Evolutionary conservation across 2,888 invertebrate genomes (phyloP), one percentile per base, ranked within the genome.

Genomic region (Drosophila anomalata): DNA sequence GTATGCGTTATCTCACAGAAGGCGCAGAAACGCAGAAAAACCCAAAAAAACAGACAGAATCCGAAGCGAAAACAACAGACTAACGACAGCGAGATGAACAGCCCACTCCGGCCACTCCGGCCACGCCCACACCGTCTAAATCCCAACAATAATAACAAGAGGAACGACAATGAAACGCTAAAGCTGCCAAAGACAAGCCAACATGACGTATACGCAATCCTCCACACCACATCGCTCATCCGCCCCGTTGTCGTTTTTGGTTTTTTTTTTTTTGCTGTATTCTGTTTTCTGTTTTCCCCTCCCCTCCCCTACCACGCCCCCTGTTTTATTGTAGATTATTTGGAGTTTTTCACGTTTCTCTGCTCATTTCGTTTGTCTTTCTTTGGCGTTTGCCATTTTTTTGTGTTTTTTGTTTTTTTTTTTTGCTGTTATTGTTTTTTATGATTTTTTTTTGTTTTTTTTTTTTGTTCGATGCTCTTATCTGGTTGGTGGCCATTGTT

Each of bases 201-300:
- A 82, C 82, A 76, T 85, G 78, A 68, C 81, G 87, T 84, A 87
- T 87, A 76, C 80, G 81, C 73, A 83, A 83, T 63, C 54, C 52
- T n/a, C 31, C 31, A 46, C 46, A 12, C 41, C 22, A 54, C 52
- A 56, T 70, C 46, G 56, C 67, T 62, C 55, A 79, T 79, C 77
- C 85, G 79, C 85, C 70, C 54, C 62, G 66, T 75, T 56, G 26
- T 5, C 20, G 24, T 3, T 31, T 22, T 39, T 17, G 12, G 0
- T 14, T 11, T 48, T 20, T 17, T 29, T 29, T 22, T 17, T 9
- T 24, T 24, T 48, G 22, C 4, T 24, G 24, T 7, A n/a, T 22
- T 39, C n/a, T 12, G 0, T 14, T 3, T 48, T 20, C n/a, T 29
- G 22, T 17, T 11, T 14, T 17, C 42, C 22, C 22, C 22, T 3